These are phyloP conservation scores for Lepilemur septentrionalis DNA, from an alignment of 2,797 vertebrate species.

Conservation along the genomic window DNA sequence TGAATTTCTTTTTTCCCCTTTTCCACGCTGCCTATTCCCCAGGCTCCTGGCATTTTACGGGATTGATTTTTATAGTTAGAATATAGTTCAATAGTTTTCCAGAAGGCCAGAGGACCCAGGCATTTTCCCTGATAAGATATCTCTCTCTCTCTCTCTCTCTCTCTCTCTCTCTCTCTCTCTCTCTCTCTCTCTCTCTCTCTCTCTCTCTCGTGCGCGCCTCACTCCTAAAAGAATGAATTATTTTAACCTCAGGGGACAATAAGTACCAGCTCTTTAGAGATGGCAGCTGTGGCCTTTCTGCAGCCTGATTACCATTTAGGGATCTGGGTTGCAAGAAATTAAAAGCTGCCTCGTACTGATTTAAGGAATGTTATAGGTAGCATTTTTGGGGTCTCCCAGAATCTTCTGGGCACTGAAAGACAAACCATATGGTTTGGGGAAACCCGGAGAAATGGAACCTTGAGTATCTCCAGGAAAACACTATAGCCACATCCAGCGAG, in stretches of 20 bases:
- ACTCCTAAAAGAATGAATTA: conserved; percentile 27
- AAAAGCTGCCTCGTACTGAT: background rate
- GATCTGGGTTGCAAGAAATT: background rate
- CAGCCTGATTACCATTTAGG: background rate
- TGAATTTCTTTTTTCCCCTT: background rate
- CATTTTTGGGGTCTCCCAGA: background rate
- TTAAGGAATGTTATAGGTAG: background rate
- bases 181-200: background rate
- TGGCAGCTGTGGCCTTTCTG: background rate
- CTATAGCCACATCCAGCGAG: background rate
- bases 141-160: background rate
- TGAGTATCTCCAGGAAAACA: background rate
- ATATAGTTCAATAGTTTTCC: conserved; percentile 49
- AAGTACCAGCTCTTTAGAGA: background rate
- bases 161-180: background rate
- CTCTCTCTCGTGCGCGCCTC: background rate
- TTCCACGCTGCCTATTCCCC: background rate
- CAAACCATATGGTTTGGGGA: background rate
- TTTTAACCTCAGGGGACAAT: background rate
- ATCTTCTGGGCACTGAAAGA: background rate
- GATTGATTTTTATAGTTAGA: conserved; percentile 48
- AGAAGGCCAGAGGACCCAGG: background rate
- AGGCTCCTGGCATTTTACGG: background rate
- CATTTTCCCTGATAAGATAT: background rate
- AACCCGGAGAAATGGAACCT: background rate